Conservation (phyloP, 2,797 vertebrate genomes). For the Neosalanx taihuensis region DNA sequence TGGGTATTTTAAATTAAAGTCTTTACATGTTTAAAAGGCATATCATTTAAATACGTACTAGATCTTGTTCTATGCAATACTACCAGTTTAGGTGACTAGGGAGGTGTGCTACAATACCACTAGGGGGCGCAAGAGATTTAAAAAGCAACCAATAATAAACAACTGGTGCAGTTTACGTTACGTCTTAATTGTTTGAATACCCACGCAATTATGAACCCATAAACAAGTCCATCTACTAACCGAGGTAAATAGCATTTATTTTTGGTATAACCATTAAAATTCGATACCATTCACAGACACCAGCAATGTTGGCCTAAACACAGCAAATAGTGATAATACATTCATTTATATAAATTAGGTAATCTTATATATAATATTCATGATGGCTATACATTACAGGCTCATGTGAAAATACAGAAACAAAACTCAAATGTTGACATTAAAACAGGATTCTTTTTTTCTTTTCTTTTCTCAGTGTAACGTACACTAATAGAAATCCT, state of each 20-base stretch:
- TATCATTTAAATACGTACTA: background rate
- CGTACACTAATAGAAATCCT: slow-evolving; percentile 76
- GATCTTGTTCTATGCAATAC: background rate
- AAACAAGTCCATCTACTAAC: slow-evolving; percentile 23
- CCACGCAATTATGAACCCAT: background rate
- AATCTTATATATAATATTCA: slow-evolving; percentile 58
- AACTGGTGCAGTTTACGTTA: background rate
- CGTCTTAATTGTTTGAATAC: too few relatives aligned
- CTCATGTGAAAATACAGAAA: slow-evolving; percentile 63
- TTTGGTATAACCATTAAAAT: slow-evolving; percentile 58
- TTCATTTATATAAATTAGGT: slow-evolving; percentile 76
- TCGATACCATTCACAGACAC: slow-evolving; percentile 66
- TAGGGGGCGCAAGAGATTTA: slow-evolving; percentile 47
- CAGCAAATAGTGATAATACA: slow-evolving; percentile 68
- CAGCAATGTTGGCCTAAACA: slow-evolving; percentile 62
- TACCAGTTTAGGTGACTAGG: background rate
- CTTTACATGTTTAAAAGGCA: slow-evolving; percentile 2
- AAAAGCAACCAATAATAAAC: slow-evolving; percentile 12
- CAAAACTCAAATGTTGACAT: slow-evolving; percentile 70
- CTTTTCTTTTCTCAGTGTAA: slow-evolving; percentile 73
- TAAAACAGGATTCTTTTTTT: slow-evolving; percentile 60
- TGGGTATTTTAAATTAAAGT: slow-evolving; percentile 7
- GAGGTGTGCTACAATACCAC: slow-evolving; percentile 25
- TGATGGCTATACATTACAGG: slow-evolving; percentile 68
- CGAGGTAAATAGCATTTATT: slow-evolving; percentile 65